Conservation (phyloP, 2,888 invertebrate species). For the Troides oblongomaculatus region DNA sequence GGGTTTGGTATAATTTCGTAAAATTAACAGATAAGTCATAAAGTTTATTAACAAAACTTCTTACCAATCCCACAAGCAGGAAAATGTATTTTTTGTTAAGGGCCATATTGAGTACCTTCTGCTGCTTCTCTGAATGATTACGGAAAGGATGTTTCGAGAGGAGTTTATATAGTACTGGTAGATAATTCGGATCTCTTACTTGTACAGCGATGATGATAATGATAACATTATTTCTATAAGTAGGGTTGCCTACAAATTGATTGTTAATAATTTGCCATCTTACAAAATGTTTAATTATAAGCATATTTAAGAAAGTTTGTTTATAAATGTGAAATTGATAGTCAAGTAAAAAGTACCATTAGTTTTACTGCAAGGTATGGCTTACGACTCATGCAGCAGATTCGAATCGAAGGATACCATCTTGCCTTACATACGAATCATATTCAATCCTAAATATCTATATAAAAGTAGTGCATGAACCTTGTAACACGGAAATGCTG, state of each 20-base stretch:
- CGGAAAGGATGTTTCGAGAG: neutral
- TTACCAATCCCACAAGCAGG: constrained; percentile 36
- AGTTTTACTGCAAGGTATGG: too few relatives aligned
- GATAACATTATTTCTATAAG: constrained; percentile 9
- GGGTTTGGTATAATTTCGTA: neutral
- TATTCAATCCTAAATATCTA: too few relatives aligned
- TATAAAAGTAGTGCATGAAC: too few relatives aligned
- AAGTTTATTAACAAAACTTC: constrained; percentile 11
- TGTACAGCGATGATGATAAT: constrained; percentile 3
- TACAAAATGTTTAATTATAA: too few relatives aligned
- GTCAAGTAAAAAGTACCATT: too few relatives aligned
- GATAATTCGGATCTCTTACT: constrained; percentile 29
- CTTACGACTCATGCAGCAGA: too few relatives aligned
- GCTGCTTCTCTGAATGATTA: neutral
- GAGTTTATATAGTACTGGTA: constrained; percentile 37
- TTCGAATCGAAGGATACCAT: too few relatives aligned
- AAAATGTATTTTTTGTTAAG: constrained; percentile 28
- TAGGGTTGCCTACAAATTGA: constrained; percentile 9
- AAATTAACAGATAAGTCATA: neutral
- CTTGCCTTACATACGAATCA: too few relatives aligned
- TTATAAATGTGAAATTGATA: too few relatives aligned
- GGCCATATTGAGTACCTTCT: constrained; percentile 5
- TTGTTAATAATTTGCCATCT: neutral
- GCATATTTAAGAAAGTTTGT: neutral
- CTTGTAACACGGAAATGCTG: too few relatives aligned